Conservation (phyloP, 2,888 invertebrate species). For the Cetonia aurata region DNA sequence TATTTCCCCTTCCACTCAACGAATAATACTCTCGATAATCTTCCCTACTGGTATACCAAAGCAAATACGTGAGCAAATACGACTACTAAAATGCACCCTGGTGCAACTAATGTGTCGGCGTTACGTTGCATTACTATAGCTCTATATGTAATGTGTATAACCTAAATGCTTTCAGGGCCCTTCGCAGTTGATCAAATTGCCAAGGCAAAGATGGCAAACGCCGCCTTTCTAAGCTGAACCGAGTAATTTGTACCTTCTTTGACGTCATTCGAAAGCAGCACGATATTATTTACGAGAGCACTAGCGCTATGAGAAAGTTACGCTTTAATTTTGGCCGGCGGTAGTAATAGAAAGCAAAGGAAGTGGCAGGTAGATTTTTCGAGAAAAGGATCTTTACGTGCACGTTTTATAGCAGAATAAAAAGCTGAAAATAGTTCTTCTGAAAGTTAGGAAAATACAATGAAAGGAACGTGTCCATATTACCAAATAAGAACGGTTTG, state of each 20-base stretch:
- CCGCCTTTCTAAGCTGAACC: conserved; percentile 10
- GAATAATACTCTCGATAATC: too few relatives aligned
- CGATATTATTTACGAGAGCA: conserved; percentile 28
- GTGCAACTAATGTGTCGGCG: conserved; percentile 5
- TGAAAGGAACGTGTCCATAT: too few relatives aligned
- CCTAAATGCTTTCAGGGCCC: background rate
- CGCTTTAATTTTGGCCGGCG: conserved; percentile 20
- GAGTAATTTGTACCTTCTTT: conserved; percentile 34
- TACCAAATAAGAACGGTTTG: too few relatives aligned
- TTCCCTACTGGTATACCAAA: too few relatives aligned
- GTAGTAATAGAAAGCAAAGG: conserved; percentile 2
- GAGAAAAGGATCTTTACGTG: background rate
- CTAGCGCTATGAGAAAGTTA: conserved; percentile 10
- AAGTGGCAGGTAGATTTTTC: background rate
- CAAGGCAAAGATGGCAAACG: conserved; percentile 7
- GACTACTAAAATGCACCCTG: too few relatives aligned
- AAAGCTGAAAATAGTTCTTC: too few relatives aligned
- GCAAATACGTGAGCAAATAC: too few relatives aligned
- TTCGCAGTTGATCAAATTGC: conserved; percentile 10
- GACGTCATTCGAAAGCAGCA: conserved; percentile 26
- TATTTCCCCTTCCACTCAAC: too few relatives aligned
- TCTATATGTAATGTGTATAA: background rate
- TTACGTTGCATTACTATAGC: conserved; percentile 11
- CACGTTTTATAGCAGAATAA: too few relatives aligned
- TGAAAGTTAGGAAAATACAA: too few relatives aligned